Conservation (phyloP, 1,140 invertebrate species). For the Bombus confusus region DNA sequence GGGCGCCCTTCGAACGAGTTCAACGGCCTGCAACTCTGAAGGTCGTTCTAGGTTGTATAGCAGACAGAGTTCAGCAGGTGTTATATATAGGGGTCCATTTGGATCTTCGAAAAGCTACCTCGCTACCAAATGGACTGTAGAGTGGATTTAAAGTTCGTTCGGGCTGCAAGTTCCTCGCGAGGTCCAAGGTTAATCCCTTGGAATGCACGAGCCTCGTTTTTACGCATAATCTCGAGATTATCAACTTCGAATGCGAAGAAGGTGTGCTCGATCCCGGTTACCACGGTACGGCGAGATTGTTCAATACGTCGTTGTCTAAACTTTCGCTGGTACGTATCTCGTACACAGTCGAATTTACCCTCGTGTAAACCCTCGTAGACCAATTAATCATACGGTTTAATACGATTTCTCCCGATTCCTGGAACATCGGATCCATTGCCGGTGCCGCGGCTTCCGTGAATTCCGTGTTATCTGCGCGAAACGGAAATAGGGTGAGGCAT, state of each 20-base stretch:
- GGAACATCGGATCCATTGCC: not conserved
- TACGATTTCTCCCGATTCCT: not conserved
- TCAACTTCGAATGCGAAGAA: not conserved
- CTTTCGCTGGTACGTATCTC: too few species aligned
- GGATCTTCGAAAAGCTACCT: not conserved
- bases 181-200: not conserved
- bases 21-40: not conserved
- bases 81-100: not conserved
- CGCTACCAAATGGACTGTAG: not conserved
- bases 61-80: too few species aligned
- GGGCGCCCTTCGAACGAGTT: not conserved
- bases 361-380: not conserved
- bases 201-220: not conserved
- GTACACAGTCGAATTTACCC: too few species aligned
- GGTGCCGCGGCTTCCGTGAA: not conserved
- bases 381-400: slow-evolving; percentile 13
- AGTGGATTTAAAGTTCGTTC: slow-evolving; percentile 4
- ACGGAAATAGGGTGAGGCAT: slow-evolving; percentile 36
- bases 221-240: slow-evolving; percentile 22
- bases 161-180: too few species aligned
- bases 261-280: slow-evolving; percentile 38
- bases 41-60: not conserved
- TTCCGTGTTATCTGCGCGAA: slow-evolving; percentile 10
- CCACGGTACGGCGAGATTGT: too few species aligned
- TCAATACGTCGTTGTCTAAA: not conserved